Percentiles rank a stretch among this genome's conserved stretches.
These are phyloP conservation scores for Blastobasis lacticolella DNA, from an alignment of 2,888 invertebrate species.

Conservation along the genomic window DNA sequence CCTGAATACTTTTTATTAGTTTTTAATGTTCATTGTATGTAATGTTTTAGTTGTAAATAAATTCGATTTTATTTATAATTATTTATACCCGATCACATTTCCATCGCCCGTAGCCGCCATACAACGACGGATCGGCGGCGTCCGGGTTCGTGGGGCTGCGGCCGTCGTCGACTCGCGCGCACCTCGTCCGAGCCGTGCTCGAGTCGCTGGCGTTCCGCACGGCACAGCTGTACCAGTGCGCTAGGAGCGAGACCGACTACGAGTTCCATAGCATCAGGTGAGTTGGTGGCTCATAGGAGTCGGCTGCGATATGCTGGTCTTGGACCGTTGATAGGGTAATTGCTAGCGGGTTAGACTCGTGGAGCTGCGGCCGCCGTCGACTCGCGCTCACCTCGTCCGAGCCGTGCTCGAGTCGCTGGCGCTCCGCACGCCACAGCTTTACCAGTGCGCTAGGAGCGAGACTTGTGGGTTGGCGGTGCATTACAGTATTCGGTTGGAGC, in stretches of 20 bases:
- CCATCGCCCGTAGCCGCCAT: constrained; percentile 88
- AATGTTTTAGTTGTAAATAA: no score
- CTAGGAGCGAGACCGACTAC: constrained; percentile 80
- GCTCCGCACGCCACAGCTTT: constrained; percentile 86
- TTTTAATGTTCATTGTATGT: no score
- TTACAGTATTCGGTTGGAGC: no score
- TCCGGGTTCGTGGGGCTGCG: constrained; percentile 87
- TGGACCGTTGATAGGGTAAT: no score
- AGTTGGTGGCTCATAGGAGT: not conserved
- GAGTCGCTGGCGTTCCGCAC: constrained; percentile 91
- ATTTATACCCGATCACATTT: constrained; percentile 9
- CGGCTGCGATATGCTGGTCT: no score
- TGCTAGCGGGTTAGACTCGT: constrained; percentile 31
- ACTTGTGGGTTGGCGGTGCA: constrained; percentile 64
- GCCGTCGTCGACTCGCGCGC: constrained; percentile 82
- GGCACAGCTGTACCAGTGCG: constrained; percentile 82
- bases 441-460: constrained; percentile 81
- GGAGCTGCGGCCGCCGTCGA: constrained; percentile 82
- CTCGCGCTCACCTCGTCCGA: constrained; percentile 84
- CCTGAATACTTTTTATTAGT: no score
- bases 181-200: constrained; percentile 86
- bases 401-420: constrained; percentile 90
- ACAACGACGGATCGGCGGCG: constrained; percentile 89
- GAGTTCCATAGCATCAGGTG: constrained; percentile 76
- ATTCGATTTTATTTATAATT: no score